A percentile compares a stretch with the other conserved stretches of the same genome.
These are phyloP conservation scores for Leptinotarsa defecta DNA, from an alignment of 1,140 invertebrate species.

Conservation along the genomic window DNA sequence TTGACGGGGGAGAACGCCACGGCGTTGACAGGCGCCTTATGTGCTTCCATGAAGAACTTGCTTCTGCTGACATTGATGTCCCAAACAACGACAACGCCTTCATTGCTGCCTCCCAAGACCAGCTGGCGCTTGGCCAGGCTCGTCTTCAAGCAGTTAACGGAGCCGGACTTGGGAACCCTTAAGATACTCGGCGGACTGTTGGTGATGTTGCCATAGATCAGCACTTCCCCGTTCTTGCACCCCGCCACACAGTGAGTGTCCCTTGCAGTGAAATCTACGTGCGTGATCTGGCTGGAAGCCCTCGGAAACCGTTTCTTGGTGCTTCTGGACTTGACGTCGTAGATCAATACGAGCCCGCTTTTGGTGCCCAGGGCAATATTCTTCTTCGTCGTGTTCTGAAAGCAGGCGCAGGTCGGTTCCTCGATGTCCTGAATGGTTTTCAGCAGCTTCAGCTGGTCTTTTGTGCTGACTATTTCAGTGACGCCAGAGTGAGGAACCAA, in stretches of 20 bases:
- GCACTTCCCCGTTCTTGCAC: slow-evolving; percentile 48
- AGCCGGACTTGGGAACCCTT: slow-evolving; percentile 48
- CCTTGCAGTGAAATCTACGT: slow-evolving; percentile 47
- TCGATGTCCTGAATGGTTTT: slow-evolving; percentile 46
- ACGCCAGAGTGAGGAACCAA: slow-evolving; percentile 46
- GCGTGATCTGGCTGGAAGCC: slow-evolving; percentile 38
- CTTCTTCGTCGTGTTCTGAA: slow-evolving; percentile 51
- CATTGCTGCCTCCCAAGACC: slow-evolving; percentile 48
- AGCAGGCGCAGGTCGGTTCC: slow-evolving; percentile 51
- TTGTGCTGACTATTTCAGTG: slow-evolving; percentile 50
- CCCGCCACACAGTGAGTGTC: slow-evolving; percentile 51
- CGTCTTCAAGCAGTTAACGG: slow-evolving; percentile 45
- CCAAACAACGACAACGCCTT: slow-evolving; percentile 52
- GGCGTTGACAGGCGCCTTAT: slow-evolving; percentile 47
- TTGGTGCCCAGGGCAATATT: slow-evolving; percentile 51
- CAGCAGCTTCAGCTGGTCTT: slow-evolving; percentile 47
- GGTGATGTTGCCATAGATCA: slow-evolving; percentile 47
- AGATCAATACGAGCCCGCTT: slow-evolving; percentile 48
- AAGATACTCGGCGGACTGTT: slow-evolving; percentile 42
- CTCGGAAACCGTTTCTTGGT: slow-evolving; percentile 47
- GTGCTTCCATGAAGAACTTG: slow-evolving; percentile 44
- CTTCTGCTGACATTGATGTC: slow-evolving; percentile 50
- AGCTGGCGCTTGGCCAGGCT: slow-evolving; percentile 47
- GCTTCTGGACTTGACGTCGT: slow-evolving; percentile 50
- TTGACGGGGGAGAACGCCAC: slow-evolving; percentile 49